Evolutionary conservation across 2,797 vertebrate genomes (phyloP).

Genomic region (Choloepus didactylus): DNA sequence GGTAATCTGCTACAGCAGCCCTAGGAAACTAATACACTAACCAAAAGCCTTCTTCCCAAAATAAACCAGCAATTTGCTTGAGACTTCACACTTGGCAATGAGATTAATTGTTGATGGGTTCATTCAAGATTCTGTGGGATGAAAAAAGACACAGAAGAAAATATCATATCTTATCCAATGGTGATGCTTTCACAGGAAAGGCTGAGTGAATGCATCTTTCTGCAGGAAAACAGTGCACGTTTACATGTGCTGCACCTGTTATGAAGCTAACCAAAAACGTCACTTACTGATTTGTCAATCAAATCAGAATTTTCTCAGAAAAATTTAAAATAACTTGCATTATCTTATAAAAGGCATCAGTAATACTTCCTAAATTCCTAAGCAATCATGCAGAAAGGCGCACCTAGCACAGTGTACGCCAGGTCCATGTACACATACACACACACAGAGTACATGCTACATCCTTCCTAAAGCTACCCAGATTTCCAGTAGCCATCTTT

Average conservation of each 20-base stretch:
- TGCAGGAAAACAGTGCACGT: not conserved
- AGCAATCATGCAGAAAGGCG: conserved; percentile 22
- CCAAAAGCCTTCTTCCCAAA: conserved; percentile 7
- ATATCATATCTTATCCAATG: not conserved
- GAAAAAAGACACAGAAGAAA: conserved; percentile 35
- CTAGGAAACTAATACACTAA: too few relatives aligned
- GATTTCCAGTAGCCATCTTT: not conserved
- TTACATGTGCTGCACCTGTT: too few relatives aligned
- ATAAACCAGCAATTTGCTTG: conserved; percentile 38
- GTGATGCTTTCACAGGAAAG: conserved; percentile 32
- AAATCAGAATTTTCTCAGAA: not conserved
- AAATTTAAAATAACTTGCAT: not conserved
- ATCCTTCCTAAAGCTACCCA: conserved; percentile 29
- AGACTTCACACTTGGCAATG: conserved; percentile 12
- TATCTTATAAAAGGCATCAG: not conserved
- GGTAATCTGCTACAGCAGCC: too few relatives aligned
- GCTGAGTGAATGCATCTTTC: not conserved
- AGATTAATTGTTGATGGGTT: not conserved
- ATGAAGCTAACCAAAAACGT: not conserved
- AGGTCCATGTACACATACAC: not conserved
- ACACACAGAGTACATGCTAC: not conserved
- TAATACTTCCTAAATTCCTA: conserved; percentile 59
- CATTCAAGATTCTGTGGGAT: conserved; percentile 12
- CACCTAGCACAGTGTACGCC: not conserved
- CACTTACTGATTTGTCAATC: not conserved